Evolutionary conservation across 1,140 invertebrate species (phyloP).

Genomic region (Lineus longissimus): DNA sequence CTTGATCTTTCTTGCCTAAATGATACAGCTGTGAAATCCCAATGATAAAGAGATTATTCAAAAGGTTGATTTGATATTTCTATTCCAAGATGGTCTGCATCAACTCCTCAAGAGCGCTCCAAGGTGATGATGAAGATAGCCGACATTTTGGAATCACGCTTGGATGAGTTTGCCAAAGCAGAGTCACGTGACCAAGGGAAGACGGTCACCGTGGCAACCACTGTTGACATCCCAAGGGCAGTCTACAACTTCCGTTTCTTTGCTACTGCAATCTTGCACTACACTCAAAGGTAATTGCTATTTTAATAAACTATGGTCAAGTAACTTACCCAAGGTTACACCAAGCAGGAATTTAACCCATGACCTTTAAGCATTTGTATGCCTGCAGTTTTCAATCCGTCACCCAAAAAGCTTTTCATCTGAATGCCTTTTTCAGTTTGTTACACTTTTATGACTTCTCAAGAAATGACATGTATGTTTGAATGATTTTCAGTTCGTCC

Average conservation of each 20-base stretch:
- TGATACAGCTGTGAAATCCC: background rate
- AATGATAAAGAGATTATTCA: background rate
- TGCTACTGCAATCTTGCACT: conserved; percentile 55
- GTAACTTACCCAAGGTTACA: no score
- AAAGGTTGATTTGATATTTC: conserved; percentile 1
- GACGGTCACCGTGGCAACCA: conserved; percentile 57
- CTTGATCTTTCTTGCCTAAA: background rate
- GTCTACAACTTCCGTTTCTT: conserved; percentile 61
- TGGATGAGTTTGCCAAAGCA: conserved; percentile 57
- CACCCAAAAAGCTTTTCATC: no score
- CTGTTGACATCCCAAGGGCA: conserved; percentile 61
- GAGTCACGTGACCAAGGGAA: conserved; percentile 64
- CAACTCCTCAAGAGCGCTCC: conserved; percentile 33
- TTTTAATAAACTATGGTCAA: no score
- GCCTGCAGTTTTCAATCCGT: no score
- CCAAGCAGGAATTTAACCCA: no score
- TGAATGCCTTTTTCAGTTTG: no score
- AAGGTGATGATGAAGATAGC: conserved; percentile 54
- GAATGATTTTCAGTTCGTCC: conserved; percentile 42
- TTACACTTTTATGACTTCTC: no score
- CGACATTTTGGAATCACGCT: conserved; percentile 56
- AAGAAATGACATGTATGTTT: no score
- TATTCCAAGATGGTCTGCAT: conserved; percentile 39
- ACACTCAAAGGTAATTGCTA: conserved; percentile 48
- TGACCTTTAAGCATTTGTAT: no score